phyloP scores from a whole-genome alignment of 1,140 invertebrate genomes.

The Drosophila teissieri region DNA sequence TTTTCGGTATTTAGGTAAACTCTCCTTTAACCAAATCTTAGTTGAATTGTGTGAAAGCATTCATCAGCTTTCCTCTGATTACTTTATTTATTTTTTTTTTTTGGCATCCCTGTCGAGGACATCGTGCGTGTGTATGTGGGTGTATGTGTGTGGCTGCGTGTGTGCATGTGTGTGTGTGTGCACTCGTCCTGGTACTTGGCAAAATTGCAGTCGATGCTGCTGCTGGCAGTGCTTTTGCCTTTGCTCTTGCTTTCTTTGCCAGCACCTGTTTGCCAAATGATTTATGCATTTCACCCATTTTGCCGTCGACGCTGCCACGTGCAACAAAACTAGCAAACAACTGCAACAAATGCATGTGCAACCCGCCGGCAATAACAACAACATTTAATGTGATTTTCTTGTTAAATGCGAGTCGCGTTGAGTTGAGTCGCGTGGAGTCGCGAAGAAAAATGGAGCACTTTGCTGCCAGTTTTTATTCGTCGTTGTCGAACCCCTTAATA shows the following conservation, averaged over 20 bases:
- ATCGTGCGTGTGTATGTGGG: neutral
- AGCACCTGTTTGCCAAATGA: conserved; percentile 60
- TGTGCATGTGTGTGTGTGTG: neutral
- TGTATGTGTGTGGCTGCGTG: conserved; percentile 3
- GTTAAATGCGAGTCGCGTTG: conserved; percentile 39
- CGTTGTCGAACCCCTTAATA: conserved; percentile 7
- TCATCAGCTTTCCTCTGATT: neutral
- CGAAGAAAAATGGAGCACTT: conserved; percentile 44
- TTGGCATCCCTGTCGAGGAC: conserved; percentile 1
- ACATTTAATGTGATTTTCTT: conserved; percentile 69
- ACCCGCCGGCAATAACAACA: conserved; percentile 10
- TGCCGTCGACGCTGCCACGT: conserved; percentile 38
- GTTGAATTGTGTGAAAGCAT: no score
- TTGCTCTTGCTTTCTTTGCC: conserved; percentile 32
- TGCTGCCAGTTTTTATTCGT: conserved; percentile 33
- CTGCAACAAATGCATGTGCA: neutral
- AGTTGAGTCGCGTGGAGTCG: conserved; percentile 1
- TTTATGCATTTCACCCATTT: conserved; percentile 70
- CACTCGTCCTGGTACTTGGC: conserved; percentile 30
- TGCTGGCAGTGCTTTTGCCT: neutral
- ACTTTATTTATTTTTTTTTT: neutral
- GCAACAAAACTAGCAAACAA: conserved; percentile 30
- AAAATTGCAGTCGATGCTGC: conserved; percentile 47
- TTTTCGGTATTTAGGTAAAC: no score
- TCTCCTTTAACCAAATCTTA: no score